These are phyloP conservation scores for Silurus glanis DNA, from an alignment of 2,113 vertebrate genomes.

Conservation along the genomic window DNA sequence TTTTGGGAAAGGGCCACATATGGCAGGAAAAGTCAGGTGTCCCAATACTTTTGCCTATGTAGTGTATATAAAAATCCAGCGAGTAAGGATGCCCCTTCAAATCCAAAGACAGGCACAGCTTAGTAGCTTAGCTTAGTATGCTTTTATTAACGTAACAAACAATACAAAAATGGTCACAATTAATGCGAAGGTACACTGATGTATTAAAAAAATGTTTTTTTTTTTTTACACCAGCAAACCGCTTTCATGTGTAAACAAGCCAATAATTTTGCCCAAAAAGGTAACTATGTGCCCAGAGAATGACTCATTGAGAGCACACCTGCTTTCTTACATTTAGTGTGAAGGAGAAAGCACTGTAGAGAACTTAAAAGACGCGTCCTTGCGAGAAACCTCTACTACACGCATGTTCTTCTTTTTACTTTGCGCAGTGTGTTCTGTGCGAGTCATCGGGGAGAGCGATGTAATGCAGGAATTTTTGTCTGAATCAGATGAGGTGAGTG, in stretches of 20 bases:
- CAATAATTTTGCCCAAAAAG: background rate
- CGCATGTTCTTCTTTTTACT: background rate
- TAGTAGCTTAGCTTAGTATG: background rate
- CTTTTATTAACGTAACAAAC: no score
- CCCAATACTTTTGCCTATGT: no score
- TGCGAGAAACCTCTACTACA: no score
- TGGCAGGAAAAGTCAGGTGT: no score
- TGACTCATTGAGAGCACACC: background rate
- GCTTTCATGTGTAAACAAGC: no score
- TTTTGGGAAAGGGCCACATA: no score
- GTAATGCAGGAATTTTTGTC: conserved; percentile 98
- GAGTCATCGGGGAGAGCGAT: conserved; percentile 95
- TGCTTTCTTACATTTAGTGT: background rate
- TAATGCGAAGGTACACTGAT: no score
- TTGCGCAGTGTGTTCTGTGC: conserved; percentile 87
- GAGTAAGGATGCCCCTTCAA: background rate
- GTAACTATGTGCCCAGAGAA: background rate
- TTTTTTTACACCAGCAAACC: no score
- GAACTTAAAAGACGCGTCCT: no score
- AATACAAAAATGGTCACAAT: no score
- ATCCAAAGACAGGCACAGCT: background rate
- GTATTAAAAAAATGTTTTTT: no score
- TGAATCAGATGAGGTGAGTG: conserved; percentile 91
- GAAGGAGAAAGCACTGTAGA: background rate
- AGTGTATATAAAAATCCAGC: background rate